phyloP scores from a whole-genome alignment of 2,113 vertebrate genomes.

The Seriola aureovittata region DNA sequence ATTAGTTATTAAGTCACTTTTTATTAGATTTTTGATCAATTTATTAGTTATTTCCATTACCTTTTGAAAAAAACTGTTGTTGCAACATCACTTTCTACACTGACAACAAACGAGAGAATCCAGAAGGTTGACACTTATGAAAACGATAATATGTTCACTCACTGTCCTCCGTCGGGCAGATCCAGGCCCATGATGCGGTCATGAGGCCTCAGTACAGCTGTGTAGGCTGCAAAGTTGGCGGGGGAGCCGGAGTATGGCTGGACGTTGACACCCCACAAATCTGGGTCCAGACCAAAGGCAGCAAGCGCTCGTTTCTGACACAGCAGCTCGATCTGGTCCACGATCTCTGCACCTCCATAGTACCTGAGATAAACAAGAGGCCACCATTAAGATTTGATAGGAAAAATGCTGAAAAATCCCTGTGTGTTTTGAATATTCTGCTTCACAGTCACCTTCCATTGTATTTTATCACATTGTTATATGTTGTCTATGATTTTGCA shows the following conservation, averaged over 20 bases:
- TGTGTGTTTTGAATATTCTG: no score
- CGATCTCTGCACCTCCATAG: conserved; percentile 92
- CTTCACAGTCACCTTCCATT: no score
- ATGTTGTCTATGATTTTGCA: neutral
- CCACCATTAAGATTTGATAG: neutral
- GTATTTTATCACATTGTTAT: neutral
- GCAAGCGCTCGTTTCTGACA: conserved; percentile 90
- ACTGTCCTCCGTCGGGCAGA: conserved; percentile 94
- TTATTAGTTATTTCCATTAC: no score
- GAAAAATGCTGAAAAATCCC: neutral
- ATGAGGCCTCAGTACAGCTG: conserved; percentile 91
- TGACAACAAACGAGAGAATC: neutral
- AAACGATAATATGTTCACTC: conserved; percentile 52
- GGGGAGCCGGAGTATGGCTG: conserved; percentile 96
- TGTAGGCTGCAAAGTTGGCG: conserved; percentile 93
- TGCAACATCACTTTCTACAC: neutral
- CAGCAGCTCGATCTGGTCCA: conserved; percentile 92
- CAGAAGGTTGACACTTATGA: neutral
- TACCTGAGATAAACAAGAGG: conserved; percentile 82
- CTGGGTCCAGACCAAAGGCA: conserved; percentile 88
- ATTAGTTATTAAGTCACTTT: no score
- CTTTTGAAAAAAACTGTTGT: neutral
- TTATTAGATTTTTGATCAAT: no score
- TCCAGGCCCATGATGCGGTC: conserved; percentile 96
- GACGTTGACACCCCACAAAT: conserved; percentile 91